Conservation (phyloP, 2,888 invertebrate species). For the Microctonus brassicae region DNA sequence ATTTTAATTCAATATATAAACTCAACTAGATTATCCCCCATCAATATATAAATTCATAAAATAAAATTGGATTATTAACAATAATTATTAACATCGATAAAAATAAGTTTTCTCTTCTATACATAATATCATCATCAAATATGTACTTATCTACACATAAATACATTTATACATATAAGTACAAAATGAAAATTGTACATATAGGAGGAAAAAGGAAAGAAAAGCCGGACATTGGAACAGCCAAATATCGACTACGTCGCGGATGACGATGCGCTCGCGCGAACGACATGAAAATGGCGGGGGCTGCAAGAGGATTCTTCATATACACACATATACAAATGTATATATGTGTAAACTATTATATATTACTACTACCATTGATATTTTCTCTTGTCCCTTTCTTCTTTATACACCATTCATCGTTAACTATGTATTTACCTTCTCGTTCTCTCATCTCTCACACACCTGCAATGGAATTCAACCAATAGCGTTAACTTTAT, state of each 20-base stretch:
- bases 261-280: conserved; percentile 53
- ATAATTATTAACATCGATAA: not conserved
- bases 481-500: conserved; percentile 42
- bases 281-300: conserved; percentile 38
- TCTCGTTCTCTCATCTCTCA: conserved; percentile 41
- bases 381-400: conserved; percentile 7
- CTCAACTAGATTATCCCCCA: not conserved
- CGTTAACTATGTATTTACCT: conserved; percentile 13
- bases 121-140: not conserved
- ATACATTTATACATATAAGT: too few species aligned
- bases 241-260: conserved; percentile 47
- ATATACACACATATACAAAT: not conserved
- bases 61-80: not conserved
- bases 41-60: not conserved
- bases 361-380: not conserved
- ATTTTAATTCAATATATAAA: not conserved
- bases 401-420: conserved; percentile 1
- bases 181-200: too few species aligned
- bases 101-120: not conserved
- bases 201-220: conserved; percentile 34
- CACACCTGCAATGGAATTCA: conserved; percentile 38
- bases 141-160: not conserved
- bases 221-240: conserved; percentile 20
- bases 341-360: not conserved
- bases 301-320: conserved; percentile 35